phyloP scores from a whole-genome alignment of 2,797 vertebrate genomes.

The Urosaurus nigricauda region DNA sequence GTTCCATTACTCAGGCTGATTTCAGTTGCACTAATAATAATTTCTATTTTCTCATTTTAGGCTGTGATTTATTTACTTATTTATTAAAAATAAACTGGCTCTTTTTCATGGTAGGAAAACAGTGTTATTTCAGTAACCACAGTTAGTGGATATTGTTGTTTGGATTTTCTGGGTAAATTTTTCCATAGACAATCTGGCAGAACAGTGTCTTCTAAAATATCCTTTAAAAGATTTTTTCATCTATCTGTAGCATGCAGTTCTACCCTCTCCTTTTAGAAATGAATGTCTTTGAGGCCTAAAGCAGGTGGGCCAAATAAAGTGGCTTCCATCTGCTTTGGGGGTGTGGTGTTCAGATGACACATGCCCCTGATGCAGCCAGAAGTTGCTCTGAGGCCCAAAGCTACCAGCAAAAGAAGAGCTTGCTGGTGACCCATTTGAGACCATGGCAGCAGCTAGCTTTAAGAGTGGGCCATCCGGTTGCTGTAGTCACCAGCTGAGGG shows the following conservation, averaged over 20 bases:
- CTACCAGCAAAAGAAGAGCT: too few species aligned
- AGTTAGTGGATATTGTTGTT: background rate
- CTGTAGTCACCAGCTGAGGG: too few species aligned
- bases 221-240: conserved; percentile 7
- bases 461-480: too few species aligned
- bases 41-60: background rate
- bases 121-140: background rate
- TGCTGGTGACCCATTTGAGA: too few species aligned
- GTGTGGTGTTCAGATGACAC: too few species aligned
- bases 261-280: background rate
- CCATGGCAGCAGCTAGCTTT: too few species aligned
- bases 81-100: background rate
- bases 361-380: too few species aligned
- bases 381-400: too few species aligned
- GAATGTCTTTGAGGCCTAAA: background rate
- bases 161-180: background rate
- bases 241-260: background rate
- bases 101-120: background rate
- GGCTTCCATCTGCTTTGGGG: too few species aligned
- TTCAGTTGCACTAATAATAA: background rate
- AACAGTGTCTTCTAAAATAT: background rate
- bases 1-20: background rate
- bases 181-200: background rate
- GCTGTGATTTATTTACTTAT: background rate
- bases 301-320: too few species aligned